Evolutionary conservation across 2,888 invertebrate genomes (phyloP), one percentile per base, ranked within the genome.

Genomic region (Serrognathus titanus): DNA sequence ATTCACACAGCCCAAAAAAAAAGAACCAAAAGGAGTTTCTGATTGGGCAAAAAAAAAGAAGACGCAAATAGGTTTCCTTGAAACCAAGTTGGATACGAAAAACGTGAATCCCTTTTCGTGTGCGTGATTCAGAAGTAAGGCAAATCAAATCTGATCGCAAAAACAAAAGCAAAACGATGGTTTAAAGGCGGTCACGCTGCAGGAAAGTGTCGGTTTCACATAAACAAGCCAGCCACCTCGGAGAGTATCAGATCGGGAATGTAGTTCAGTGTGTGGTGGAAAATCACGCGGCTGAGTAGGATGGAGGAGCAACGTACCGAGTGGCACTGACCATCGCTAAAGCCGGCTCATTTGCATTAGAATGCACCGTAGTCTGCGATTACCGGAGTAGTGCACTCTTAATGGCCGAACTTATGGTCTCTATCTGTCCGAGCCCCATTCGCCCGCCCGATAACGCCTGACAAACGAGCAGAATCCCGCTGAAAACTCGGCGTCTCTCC

Each of bases 261-360:
- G 43, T 36, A 38, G n/a, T 45, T 37, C 31, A 49, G 12, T 36
- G 40, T 35, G 36, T 50, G 50, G 55, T 50, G 46, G 55, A 50
- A 50, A 55, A 49, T 49, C 49, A 55, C 48, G 38, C 45, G 24
- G 49, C 41, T 52, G 59, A 58, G 59, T 56, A 58, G 55, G 57
- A 61, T 54, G 54, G 59, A 31, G 24, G 24, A 61, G 55, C 59
- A 58, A 59, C 58, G 60, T 59, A 60, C 60, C 49, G 57, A 48
- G 57, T 54, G 58, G 47, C 57, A 60, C 60, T 59, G 58, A 62
- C 60, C 62, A 60, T 53, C 60, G 41, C 55, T 55, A 55, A 55
- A 62, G 48, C 59, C 53, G 49, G 48, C 52, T 56, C 52, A 63
- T 63, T 63, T 63, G 63, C 63, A 63, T 63, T 63, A 63, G 63